Base-by-base conservation (phyloP, 2,888 invertebrate genomes). In the Watsonalla cultraria region DNA sequence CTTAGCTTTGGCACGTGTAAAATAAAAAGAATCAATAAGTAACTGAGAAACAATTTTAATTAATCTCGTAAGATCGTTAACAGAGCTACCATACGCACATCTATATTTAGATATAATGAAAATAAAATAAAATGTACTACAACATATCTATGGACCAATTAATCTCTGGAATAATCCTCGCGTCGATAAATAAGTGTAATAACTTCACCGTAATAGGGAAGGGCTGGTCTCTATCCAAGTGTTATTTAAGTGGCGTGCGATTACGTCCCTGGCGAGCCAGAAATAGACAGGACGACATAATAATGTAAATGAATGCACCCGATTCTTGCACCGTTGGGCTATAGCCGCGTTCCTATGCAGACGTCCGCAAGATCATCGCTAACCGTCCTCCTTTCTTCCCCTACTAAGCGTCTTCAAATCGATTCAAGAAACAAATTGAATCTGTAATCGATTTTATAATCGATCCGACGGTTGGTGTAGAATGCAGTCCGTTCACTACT, bases 251-350 rank as follows among this genome's bases (percentile, higher is more conserved):
- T 14, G 53, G 51, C 49, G 53, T 58, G 51, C 37, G 46, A 70
- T 70, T 73, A 60, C 76, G 60, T 64, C 68, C 61, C 73, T 76
- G 76, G 61, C 58, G 60, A 47, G 64, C 68, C 76, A 75, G 75
- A 76, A 81, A 82, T 84, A 82, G 76, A 70, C 68, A 65, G 70
- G 71, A 72, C 76, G 72, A 74, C 73, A 77, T 80, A 81, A 79
- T 80, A 82, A 84, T 84, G 83, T 80, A 80, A 84, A 86, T 84
- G 74, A 76, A 78, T 80, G 77, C 78, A 66, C 71, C 71, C 65
- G 78, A 77, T 76, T 81, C 77, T 66, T 70, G 65, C 75, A 79
- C 76, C 74, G 78, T 76, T 77, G 72, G 66, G 71, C 72, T 72
- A 74, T 76, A 77, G 78, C 67, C 68, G 71, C 77, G 77, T 80